Evolutionary conservation across 2,113 vertebrate genomes (phyloP).

Genomic region (Delphinapterus leucas): DNA sequence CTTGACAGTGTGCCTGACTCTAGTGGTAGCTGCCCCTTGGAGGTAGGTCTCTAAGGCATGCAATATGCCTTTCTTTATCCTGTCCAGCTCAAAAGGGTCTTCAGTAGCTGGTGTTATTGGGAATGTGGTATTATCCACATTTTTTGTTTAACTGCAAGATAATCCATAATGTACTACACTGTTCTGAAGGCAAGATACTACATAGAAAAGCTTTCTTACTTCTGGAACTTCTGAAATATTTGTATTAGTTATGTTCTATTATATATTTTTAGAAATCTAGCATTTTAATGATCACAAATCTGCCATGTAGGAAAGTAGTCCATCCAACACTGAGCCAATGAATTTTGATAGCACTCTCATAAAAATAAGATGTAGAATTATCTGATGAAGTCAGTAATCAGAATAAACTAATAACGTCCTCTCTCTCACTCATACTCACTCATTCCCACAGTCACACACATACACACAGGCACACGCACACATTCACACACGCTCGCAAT

Average conservation of each 20-base stretch:
- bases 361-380: constrained; percentile 24
- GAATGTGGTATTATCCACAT: not conserved
- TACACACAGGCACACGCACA: not conserved
- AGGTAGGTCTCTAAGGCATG: not conserved
- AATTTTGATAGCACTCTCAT: constrained; percentile 23
- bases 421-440: not conserved
- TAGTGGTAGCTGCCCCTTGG: not conserved
- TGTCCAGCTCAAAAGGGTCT: not conserved
- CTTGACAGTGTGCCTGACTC: not conserved
- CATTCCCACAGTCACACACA: too few relatives aligned
- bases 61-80: not conserved
- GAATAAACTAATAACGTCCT: not conserved
- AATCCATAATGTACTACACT: not conserved
- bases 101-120: not conserved
- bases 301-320: not conserved
- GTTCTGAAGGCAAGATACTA: not conserved
- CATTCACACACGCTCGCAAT: not conserved
- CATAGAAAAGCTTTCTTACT: not conserved
- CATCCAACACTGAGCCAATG: not conserved
- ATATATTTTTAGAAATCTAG: constrained; percentile 32
- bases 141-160: constrained; percentile 19
- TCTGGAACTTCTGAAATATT: not conserved
- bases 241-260: not conserved
- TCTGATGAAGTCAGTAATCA: not conserved
- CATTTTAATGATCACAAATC: not conserved